A percentile compares a stretch with the other conserved stretches of the same genome.
Conservation (phyloP, 2,797 vertebrate species). For the Hydrolagus colliei region DNA sequence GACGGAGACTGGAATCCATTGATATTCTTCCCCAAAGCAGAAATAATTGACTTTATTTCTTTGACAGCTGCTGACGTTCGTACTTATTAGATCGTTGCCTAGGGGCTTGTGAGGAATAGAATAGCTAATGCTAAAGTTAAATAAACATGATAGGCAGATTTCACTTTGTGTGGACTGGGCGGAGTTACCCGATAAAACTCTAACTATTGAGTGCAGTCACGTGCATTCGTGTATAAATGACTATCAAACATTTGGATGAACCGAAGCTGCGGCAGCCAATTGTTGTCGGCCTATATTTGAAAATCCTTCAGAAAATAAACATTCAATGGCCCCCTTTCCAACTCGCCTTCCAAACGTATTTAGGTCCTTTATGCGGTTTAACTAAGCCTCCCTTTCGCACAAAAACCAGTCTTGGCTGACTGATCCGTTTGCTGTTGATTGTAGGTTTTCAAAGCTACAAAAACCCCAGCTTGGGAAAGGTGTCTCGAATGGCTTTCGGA, state of each 20-base stretch:
- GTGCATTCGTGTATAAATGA: conserved; percentile 18
- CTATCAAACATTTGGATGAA: not conserved
- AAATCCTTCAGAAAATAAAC: conserved; percentile 24
- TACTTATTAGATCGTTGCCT: conserved; percentile 24
- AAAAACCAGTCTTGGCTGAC: too few species aligned
- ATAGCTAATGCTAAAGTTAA: conserved; percentile 31
- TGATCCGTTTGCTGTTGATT: too few species aligned
- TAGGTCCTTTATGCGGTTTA: not conserved
- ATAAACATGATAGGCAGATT: conserved; percentile 26
- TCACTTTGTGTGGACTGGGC: not conserved
- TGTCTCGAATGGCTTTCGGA: too few species aligned
- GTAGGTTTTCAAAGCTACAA: too few species aligned
- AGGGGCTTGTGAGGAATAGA: conserved; percentile 26
- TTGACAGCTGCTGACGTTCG: conserved; percentile 26
- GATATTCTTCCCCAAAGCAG: conserved; percentile 28
- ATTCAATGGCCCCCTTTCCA: conserved; percentile 1
- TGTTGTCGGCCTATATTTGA: not conserved
- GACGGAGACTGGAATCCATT: conserved; percentile 5
- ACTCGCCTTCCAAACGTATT: not conserved
- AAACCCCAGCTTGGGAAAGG: too few species aligned
- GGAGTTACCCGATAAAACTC: not conserved
- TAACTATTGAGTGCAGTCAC: not conserved
- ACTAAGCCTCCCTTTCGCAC: too few species aligned
- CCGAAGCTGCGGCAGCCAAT: not conserved
- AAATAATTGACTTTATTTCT: conserved; percentile 31